phyloP scores from a whole-genome alignment of 37 sponge, comb jelly and placozoan species.

The Cladorhizidae sp. region DNA sequence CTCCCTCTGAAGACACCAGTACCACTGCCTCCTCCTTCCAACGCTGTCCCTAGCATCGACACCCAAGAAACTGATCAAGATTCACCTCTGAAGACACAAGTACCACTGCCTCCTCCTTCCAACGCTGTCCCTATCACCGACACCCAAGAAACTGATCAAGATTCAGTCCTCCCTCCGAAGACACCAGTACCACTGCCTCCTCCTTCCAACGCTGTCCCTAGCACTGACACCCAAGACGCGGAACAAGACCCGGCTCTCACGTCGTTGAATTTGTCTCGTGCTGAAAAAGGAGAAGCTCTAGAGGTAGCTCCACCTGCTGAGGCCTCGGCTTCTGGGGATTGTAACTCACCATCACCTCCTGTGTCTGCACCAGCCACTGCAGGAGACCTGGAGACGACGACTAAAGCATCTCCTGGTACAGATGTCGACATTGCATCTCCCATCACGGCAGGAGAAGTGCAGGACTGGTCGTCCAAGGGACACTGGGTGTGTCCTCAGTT shows the following conservation, averaged over 20 bases:
- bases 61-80: not conserved
- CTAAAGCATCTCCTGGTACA: constrained; percentile 16
- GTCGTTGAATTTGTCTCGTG: not conserved
- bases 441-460: not conserved
- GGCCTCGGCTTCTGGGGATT: not conserved
- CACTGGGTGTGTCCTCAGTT: constrained; percentile 64
- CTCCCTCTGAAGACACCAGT: constrained; percentile 23
- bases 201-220: not conserved
- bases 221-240: not conserved
- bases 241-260: not conserved
- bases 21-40: not conserved
- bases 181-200: constrained; percentile 5
- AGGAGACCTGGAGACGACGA: too few relatives aligned
- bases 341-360: not conserved
- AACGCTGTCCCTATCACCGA: not conserved
- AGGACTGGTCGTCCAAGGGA: constrained; percentile 13
- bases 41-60: not conserved
- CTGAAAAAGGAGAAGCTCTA: not conserved
- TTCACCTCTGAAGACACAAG: constrained; percentile 5
- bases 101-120: not conserved
- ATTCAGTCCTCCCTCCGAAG: constrained; percentile 43
- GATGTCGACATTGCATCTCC: not conserved
- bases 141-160: not conserved
- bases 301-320: not conserved
- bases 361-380: too few relatives aligned